Conservation (phyloP, 2,888 invertebrate genomes). For the Eurois occulta region DNA sequence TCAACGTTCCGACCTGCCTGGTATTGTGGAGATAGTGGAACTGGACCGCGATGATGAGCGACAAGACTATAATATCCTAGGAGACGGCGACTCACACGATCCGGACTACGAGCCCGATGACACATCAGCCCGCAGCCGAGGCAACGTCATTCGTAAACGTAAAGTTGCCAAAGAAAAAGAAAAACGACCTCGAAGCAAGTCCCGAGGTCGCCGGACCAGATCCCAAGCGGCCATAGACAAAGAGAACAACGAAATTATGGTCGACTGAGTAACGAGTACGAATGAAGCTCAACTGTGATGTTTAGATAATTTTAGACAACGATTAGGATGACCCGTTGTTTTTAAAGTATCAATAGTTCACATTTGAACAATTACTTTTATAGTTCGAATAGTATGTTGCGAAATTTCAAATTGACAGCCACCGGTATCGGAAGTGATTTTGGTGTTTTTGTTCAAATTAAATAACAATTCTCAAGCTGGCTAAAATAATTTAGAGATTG, state of each 20-base stretch:
- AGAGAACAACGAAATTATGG: conserved; percentile 77
- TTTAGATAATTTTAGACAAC: conserved; percentile 77
- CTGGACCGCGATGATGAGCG: conserved; percentile 75
- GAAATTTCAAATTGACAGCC: conserved; percentile 38
- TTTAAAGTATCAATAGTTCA: conserved; percentile 63
- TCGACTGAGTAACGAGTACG: conserved; percentile 76
- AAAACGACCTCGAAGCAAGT: conserved; percentile 83
- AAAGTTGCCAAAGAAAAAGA: conserved; percentile 82
- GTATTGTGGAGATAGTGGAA: conserved; percentile 84
- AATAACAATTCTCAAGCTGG: conserved; percentile 3
- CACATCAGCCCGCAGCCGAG: conserved; percentile 83
- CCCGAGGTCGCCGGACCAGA: conserved; percentile 85
- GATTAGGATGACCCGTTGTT: conserved; percentile 70
- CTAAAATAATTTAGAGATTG: neutral
- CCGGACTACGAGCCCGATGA: conserved; percentile 81
- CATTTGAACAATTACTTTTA: conserved; percentile 16
- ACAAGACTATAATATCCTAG: conserved; percentile 64
- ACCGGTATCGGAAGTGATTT: conserved; percentile 22
- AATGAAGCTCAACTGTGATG: conserved; percentile 83
- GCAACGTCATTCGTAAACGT: conserved; percentile 83
- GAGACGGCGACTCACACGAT: conserved; percentile 78
- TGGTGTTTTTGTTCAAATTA: conserved; percentile 9
- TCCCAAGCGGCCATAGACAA: conserved; percentile 82
- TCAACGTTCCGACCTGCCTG: conserved; percentile 77
- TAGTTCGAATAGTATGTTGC: conserved; percentile 13